A percentile compares a stretch with the other conserved stretches of the same genome.
These are phyloP conservation scores for Leucania comma DNA, from an alignment of 2,888 invertebrate species.

Conservation along the genomic window DNA sequence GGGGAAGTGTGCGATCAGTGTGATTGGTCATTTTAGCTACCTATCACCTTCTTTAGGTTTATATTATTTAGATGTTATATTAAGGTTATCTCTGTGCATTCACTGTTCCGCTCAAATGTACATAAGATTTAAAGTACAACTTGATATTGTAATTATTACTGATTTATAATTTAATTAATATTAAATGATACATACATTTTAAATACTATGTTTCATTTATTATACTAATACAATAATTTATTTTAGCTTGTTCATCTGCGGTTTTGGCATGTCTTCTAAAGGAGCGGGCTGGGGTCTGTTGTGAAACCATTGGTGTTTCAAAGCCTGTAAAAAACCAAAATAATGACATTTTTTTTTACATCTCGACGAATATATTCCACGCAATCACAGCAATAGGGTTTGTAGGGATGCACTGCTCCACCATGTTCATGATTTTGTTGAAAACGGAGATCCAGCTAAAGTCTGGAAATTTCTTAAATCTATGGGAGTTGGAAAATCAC, in stretches of 20 bases:
- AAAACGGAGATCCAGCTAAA: too few relatives aligned
- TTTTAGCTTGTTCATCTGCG: constrained; percentile 79
- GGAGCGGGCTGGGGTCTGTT: constrained; percentile 92
- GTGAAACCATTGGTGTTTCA: constrained; percentile 94
- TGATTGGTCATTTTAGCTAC: constrained; percentile 39
- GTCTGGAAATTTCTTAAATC: too few relatives aligned
- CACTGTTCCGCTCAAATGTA: constrained; percentile 77
- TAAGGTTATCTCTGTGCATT: constrained; percentile 62
- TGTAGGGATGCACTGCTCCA: too few relatives aligned
- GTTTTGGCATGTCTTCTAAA: constrained; percentile 93
- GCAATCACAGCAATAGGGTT: too few relatives aligned
- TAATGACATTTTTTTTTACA: background rate
- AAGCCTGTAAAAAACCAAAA: constrained; percentile 90
- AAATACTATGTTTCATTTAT: constrained; percentile 54
- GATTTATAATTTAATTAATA: constrained; percentile 70
- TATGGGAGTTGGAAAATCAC: too few relatives aligned
- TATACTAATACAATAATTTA: constrained; percentile 61
- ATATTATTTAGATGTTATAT: constrained; percentile 57
- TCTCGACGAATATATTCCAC: too few relatives aligned
- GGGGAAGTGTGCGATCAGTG: constrained; percentile 25
- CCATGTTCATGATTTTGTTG: too few relatives aligned
- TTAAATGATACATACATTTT: constrained; percentile 73
- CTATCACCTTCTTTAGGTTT: constrained; percentile 47
- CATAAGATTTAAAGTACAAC: constrained; percentile 81
- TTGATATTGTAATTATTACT: constrained; percentile 78